Evolutionary conservation across 1,140 invertebrate species (phyloP), one percentile per base, ranked within the genome.

Genomic region (Thrips palmi): DNA sequence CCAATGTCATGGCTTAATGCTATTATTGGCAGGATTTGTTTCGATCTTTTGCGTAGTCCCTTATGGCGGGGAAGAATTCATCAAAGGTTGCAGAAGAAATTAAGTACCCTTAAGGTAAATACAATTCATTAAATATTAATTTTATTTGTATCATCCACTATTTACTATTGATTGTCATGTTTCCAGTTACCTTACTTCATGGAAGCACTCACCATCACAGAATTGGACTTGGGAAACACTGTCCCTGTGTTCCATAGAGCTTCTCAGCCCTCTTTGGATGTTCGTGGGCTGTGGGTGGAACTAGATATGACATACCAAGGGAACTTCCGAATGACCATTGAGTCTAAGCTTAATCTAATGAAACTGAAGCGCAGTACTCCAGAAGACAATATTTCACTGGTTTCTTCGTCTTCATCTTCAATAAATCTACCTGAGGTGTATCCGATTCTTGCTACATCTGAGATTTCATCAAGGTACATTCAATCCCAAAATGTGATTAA

Each of bases 321-420:
- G 22, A 71, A 74, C 33, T 71, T 87, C 20, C 70, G 76, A 38
- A 80, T 97, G 64, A 88, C 82, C 1, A 70, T 97, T n/a, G 84
- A 89, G 50, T 97, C 92, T 0, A 89, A 93, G 55, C 59, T 97
- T 19, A 96, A 97, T 63, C 62, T 97, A 24, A 74, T 96, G 71
- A 91, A 87, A 52, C 62, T 96, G 6, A 49, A 51, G 28, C 40
- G 33, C 37, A 38, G 31, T 34, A 43, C 33, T 20, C 36, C 23
- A 31, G 35, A 37, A 43, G 31, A 23, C 33, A 25, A 18, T 30
- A 17, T 39, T 37, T 30, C 4, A 39, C 22, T 12, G 30, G 29
- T 12, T 7, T 12, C 7, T 27, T 8, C 7, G 24, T 27, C 12
- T 12, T 27, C 7, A 27, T 8, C 7, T n/a, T n/a, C n/a, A n/a